Conservation (phyloP, 23 tunicate species). For the Ciona savignyi region DNA sequence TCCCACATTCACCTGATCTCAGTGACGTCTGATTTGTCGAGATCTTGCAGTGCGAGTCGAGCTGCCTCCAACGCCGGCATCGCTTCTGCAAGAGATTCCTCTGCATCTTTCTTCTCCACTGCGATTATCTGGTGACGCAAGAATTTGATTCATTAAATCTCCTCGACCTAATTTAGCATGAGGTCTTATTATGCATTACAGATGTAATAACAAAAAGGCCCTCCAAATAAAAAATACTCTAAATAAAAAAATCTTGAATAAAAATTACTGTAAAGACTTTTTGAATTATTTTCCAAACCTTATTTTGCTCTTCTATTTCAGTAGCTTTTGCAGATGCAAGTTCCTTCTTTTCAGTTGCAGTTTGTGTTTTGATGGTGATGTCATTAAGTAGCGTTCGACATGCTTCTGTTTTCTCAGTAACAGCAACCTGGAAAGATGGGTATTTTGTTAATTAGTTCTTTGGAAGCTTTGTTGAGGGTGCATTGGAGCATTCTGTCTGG, state of each 20-base stretch:
- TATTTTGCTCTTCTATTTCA: conserved; percentile 96
- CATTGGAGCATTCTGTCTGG: too few species aligned
- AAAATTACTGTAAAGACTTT: too few species aligned
- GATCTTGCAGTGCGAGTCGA: conserved; percentile 90
- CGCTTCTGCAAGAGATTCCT: conserved; percentile 95
- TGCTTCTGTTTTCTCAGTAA: conserved; percentile 93
- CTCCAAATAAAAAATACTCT: too few species aligned
- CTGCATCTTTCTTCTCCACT: conserved; percentile 96
- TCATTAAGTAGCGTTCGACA: conserved; percentile 88
- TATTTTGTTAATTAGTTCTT: too few species aligned
- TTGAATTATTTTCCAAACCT: conserved; percentile 34
- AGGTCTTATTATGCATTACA: too few species aligned
- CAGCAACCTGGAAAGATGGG: conserved; percentile 94
- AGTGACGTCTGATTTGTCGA: conserved; percentile 98
- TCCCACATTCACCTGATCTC: conserved; percentile 67
- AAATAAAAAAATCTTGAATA: too few species aligned
- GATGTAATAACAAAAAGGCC: too few species aligned
- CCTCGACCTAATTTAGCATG: too few species aligned
- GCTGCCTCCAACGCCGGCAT: conserved; percentile 99
- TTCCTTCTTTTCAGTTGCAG: conserved; percentile 91
- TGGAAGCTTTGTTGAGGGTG: too few species aligned
- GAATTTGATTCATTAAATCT: too few species aligned
- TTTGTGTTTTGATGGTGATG: conserved; percentile 74
- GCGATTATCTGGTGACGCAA: too few species aligned
- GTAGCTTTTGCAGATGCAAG: conserved; percentile 92